These are phyloP conservation scores for Pachycephus smyrnensis DNA, from an alignment of 2,888 invertebrate species.

Conservation along the genomic window DNA sequence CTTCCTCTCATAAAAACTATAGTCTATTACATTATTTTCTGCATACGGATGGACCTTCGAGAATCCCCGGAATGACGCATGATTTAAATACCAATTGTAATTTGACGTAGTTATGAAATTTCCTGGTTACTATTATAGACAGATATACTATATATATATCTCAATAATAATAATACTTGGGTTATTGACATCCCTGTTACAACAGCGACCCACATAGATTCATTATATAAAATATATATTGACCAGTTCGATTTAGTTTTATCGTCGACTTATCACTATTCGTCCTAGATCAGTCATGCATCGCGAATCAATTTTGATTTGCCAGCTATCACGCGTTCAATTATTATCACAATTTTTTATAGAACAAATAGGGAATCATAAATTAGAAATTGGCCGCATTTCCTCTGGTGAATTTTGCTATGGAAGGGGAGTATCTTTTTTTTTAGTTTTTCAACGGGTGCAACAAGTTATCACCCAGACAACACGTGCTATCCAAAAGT, in stretches of 20 bases:
- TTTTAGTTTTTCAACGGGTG: no score
- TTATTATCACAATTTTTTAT: neutral
- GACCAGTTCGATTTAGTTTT: neutral
- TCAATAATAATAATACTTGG: neutral
- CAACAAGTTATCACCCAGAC: neutral
- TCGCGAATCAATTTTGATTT: neutral
- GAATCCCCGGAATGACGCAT: neutral
- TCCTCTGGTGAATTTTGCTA: no score
- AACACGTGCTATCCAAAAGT: no score
- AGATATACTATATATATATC: neutral
- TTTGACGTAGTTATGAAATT: neutral
- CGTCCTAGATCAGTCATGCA: neutral
- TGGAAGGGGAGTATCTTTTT: no score
- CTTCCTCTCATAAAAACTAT: constrained; percentile 25
- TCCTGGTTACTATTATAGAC: neutral
- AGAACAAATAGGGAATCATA: neutral
- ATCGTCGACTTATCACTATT: neutral
- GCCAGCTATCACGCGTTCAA: neutral
- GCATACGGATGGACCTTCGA: neutral
- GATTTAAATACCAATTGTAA: neutral
- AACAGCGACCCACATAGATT: neutral
- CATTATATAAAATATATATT: neutral
- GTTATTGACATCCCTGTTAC: neutral
- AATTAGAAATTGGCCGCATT: neutral
- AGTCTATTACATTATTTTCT: neutral